Evolutionary conservation across 2,797 vertebrate genomes (phyloP), one percentile per base, ranked within the genome.

Genomic region (Limnodromus scolopaceus): DNA sequence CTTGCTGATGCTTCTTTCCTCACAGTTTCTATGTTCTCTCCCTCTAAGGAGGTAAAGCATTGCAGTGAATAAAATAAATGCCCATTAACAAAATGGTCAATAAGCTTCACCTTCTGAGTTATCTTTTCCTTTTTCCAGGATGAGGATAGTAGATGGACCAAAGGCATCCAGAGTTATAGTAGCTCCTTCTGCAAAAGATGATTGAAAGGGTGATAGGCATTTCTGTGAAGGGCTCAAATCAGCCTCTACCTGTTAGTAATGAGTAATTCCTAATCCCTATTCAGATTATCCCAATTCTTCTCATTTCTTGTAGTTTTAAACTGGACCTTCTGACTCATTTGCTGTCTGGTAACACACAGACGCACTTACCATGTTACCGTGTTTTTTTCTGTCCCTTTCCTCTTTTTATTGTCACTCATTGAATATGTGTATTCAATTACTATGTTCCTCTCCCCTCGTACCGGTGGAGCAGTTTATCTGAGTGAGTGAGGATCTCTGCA

Each of bases 301-400:
- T 27, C 1, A n/a, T 75, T 75, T 88, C 66, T 49, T 58, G 16
- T 82, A 16, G 24, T 36, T 85, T 86, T 74, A 41, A 68, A 77
- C n/a, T 51, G 38, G 38, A 57, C 58, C 28, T 65, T 83, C 20
- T 70, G n/a, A 45, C 39, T 74, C 4, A 6, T 60, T 64, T 69
- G 27, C 16, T 64, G 4, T 54, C 76, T 45, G 34, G 20, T 69
- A 45, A 53, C 32, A 49, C 34, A 49, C 5, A n/a, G 61, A 32
- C 64, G 16, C 16, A 53, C 6, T 54, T 64, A 28, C 2, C 2
- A 2, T 58, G 9, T 43, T 43, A 32, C 2, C 2, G 2, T 58
- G 9, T 18, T 36, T 81, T 70, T 55, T 75, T 27, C 38, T 49
- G 3, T 87, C 60, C 11, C 65, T 87, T 61, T 36, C 16, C 9